Evolutionary conservation across 2,797 vertebrate genomes (phyloP), one percentile per base, ranked within the genome.

Genomic region (Hephaestus fuliginosus): DNA sequence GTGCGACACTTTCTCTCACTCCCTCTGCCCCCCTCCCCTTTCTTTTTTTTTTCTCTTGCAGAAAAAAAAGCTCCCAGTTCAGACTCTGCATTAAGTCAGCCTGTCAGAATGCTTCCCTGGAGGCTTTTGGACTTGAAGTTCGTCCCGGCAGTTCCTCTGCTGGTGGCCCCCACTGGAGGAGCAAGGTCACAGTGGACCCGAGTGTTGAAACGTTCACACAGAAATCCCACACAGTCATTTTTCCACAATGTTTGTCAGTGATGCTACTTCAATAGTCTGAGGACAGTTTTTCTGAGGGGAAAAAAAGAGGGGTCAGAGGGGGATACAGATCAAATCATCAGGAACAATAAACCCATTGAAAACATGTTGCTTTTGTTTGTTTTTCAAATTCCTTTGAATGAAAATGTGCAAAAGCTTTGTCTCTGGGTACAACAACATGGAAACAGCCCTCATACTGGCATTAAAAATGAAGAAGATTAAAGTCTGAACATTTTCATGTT

Each of bases 41-140:
- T 44, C 0, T 41, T 8, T 44, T 70, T 73, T 82, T 49, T 82
- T 44, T 33, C 33, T 61, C 76, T 60, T 49, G 74, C 70, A 83
- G 28, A 58, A 78, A 74, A 67, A 70, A 74, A 89, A 82, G 62
- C 67, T 81, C 77, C 67, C 74, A 78, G 83, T 81, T 78, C 55
- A 64, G 86, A 75, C 78, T 86, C 91, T 93, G 93, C 95, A 96
- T 95, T 96, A 95, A 91, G 95, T 97, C 87, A 97, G 96, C 86
- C 94, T 97, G 92, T 95, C 95, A 87, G 96, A 95, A 91, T 87
- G 95, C 86, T 96, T 97, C 92, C 97, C 97, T 46, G 89, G 94
- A 82, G 96, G 95, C 83, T 88, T 95, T 76, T 94, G 88, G 96
- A 95, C 39, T 95, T 95, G 15, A 95, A 96, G 86, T 97, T 96